Evolutionary conservation across 2,113 vertebrate genomes (phyloP), one percentile per base, ranked within the genome.

Genomic region (Campylomormyrus tamandua): DNA sequence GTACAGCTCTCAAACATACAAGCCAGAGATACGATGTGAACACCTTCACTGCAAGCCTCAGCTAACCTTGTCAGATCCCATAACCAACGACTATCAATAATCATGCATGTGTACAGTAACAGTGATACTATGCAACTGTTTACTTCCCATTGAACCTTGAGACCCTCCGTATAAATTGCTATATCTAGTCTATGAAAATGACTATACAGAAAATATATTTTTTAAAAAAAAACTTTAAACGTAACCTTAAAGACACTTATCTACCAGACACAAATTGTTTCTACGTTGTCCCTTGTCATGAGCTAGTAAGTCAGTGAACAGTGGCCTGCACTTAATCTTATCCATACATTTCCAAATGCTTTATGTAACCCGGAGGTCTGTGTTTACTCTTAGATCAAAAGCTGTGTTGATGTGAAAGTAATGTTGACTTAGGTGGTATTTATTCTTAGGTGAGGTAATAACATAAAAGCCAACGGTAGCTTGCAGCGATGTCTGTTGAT

Each of bases 401-500:
- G 87, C 62, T 27, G 31, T n/a, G 31, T 70, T 66, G 62, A 48
- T 89, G 39, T 39, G 46, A 77, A 50, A 74, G 62, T 35, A 70
- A 42, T 77, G 66, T 89, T 74, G 70, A 77, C 66, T 50, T 49
- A 89, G 66, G 88, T 49, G 56, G 50, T 50, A 27, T 89, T 77
- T 77, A 89, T 77, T 77, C 88, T 46, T 48, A 77, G 56, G 62
- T 88, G 42, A 58, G 50, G 45, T 70, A 88, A 88, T 88, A 45
- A 89, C 21, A 89, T 74, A 77, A 89, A 89, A 89, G 88, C 46
- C 46, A 80, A 2, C 5, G 1, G 3, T 27, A 77, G 88, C 46
- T 74, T 80, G 45, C 58, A 77, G 62, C 15, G 27, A 10, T 77
- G 39, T 70, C 7, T 74, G 62, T 49, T 80, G 62, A 77, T 74